Evolutionary conservation across 2,797 vertebrate species (phyloP).

Genomic region (Chelidonichthys spinosus): DNA sequence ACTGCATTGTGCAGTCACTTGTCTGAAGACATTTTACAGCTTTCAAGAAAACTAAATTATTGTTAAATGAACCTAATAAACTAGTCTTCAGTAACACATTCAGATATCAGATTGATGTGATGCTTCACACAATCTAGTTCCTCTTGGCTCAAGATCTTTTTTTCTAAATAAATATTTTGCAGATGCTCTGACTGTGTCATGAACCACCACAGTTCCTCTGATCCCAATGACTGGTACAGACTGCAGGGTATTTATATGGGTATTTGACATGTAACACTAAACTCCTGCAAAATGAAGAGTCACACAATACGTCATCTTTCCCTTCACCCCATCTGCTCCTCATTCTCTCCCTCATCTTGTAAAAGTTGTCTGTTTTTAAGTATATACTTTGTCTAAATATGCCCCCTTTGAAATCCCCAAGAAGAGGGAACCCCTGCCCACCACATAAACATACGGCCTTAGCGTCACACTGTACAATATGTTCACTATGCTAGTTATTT

Average conservation of each 20-base stretch:
- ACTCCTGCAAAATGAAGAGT: background rate
- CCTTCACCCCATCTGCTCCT: background rate
- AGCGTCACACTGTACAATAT: conserved; percentile 37
- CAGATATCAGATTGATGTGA: background rate
- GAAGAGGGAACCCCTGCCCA: background rate
- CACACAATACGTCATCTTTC: background rate
- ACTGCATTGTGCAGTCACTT: background rate
- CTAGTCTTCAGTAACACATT: too few relatives aligned
- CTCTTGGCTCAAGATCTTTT: background rate
- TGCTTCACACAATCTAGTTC: background rate
- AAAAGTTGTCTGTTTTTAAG: conserved; percentile 1
- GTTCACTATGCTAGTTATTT: conserved; percentile 66
- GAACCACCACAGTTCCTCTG: background rate
- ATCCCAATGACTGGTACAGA: background rate
- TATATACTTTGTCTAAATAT: background rate
- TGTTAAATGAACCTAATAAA: too few relatives aligned
- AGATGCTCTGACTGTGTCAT: background rate
- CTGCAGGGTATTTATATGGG: background rate
- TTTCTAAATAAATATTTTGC: background rate
- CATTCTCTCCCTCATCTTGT: background rate
- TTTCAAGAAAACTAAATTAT: background rate
- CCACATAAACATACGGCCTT: background rate
- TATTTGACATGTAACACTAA: background rate
- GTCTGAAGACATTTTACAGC: background rate
- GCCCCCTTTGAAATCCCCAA: background rate